Conservation (phyloP, 2,113 vertebrate genomes). For the Protobothrops mucrosquamatus region DNA sequence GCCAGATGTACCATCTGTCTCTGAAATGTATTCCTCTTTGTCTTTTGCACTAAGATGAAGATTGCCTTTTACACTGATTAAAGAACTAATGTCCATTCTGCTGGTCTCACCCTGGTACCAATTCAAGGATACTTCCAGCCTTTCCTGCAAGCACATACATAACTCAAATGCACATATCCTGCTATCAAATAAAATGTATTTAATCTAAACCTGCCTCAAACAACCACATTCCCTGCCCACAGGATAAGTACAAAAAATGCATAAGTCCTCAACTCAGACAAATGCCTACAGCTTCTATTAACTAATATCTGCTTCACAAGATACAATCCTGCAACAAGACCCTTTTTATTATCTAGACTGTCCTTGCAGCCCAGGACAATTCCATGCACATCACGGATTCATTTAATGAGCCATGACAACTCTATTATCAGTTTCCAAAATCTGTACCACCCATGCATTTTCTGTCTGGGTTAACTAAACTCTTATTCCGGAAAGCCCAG, state of each 20-base stretch:
- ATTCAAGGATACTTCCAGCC: background rate
- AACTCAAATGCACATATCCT: background rate
- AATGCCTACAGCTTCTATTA: background rate
- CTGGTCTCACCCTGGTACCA: background rate
- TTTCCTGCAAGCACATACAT: background rate
- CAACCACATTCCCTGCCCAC: background rate
- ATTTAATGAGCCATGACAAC: background rate
- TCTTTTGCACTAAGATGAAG: background rate
- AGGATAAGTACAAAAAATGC: background rate
- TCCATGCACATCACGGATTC: background rate
- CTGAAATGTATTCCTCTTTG: slow-evolving; percentile 35
- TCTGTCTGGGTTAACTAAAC: background rate
- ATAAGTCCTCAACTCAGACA: background rate
- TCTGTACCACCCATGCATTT: background rate
- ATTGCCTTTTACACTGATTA: background rate
- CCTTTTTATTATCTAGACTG: background rate
- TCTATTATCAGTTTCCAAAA: slow-evolving; percentile 24
- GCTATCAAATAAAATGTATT: background rate
- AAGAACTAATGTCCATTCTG: background rate
- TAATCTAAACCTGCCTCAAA: background rate
- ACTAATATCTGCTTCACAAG: background rate
- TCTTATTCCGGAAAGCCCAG: slow-evolving; percentile 5
- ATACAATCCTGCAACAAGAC: background rate
- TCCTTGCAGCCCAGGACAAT: background rate
- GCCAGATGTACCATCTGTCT: slow-evolving; percentile 58